Conservation (phyloP, 2,797 vertebrate species). For the Phyllotis vaccarum region DNA sequence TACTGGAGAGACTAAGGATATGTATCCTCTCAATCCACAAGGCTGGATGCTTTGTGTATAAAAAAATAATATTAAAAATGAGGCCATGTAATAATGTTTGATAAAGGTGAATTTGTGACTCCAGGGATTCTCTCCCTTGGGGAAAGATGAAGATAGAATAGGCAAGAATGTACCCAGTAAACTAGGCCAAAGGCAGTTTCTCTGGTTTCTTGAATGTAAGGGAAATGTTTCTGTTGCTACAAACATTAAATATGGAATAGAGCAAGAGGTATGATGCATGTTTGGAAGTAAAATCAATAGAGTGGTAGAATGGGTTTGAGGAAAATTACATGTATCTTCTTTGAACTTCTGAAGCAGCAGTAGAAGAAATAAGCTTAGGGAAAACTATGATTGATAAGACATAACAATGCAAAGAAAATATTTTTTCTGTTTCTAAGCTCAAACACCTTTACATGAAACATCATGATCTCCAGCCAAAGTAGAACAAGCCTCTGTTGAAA, state of each 20-base stretch:
- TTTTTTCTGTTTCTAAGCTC: not conserved
- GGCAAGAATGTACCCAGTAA: not conserved
- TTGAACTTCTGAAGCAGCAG: not conserved
- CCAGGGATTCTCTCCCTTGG: not conserved
- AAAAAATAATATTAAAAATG: not conserved
- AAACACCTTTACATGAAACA: not conserved
- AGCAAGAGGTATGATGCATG: not conserved
- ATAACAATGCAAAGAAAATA: not conserved
- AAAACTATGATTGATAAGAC: not conserved
- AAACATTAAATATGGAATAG: not conserved
- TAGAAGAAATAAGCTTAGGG: not conserved
- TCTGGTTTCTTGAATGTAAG: not conserved
- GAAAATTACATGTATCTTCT: not conserved
- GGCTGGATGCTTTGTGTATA: not conserved
- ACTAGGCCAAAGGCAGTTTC: not conserved
- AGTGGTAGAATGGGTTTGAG: not conserved
- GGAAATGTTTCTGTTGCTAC: not conserved
- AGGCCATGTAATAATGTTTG: not conserved
- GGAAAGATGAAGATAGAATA: not conserved
- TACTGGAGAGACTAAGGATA: not conserved
- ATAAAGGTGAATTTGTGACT: not conserved
- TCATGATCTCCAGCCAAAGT: not conserved
- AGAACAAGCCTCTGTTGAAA: not conserved
- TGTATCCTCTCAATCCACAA: not conserved
- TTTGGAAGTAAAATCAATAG: not conserved